Base-by-base conservation (phyloP, 92 coral and sea anemone genomes). In the Desmophyllum pertusum region DNA sequence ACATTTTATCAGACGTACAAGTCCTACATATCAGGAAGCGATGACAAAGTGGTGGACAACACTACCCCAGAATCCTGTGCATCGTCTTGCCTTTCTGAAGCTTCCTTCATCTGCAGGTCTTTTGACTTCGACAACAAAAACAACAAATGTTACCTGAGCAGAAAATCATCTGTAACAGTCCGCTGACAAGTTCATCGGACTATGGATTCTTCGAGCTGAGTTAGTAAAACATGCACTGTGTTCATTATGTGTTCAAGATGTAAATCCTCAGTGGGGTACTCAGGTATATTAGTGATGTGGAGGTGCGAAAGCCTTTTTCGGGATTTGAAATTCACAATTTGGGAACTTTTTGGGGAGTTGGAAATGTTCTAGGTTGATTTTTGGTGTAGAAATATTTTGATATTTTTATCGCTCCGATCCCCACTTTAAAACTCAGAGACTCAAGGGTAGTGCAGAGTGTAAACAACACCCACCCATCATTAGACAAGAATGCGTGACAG, bases 61-160 rank as follows among this genome's bases (percentile, higher is more conserved):
- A 84, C 76, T 13, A 43, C 95, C 3, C 93, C 97, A 1, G 91
- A 94, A 66, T 76, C 84, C 46, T 96, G 99, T 69, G 96, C 97
- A 31, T 36, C 77, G 4, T 75, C 73, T 1, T 96, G 99, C 46
- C 73, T 62, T 39, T 52, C 68, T 3, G 95, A 95, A 79, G 61
- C 92, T 11, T 45, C 89, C 17, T 96, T 92, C 65, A 57, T 65
- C 43, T 96, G 99, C 68, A 81, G 99, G 36, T 94, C 99, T 30
- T 96, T 96, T 83, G 97, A 96, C 43, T 96, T 86, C 61, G 90
- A 88, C 75, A 92, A 75, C 69, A 71, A 85, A 37, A 53, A 91
- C 37, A 73, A 77, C 78, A 90, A 69, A 52, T 96, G 99, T 59
- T 85, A 43, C 48, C 53, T 96, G 87, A 96, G 98, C 87, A 31